Evolutionary conservation across 2,888 invertebrate genomes (phyloP).

Genomic region (Hirtodrosophila duncani): DNA sequence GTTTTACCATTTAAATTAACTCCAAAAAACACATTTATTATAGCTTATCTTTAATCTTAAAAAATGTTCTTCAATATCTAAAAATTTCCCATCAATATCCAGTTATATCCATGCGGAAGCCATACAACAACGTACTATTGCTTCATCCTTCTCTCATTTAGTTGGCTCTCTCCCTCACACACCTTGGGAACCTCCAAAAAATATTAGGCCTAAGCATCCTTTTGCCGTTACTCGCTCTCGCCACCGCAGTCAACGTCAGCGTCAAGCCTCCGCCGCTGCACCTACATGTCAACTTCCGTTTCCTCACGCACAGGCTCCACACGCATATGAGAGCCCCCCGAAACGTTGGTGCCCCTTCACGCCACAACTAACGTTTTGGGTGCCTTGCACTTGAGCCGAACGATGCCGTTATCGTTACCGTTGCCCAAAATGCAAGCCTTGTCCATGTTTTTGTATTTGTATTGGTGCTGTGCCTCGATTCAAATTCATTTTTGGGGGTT

Average conservation of each 20-base stretch:
- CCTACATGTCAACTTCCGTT: constrained; percentile 39
- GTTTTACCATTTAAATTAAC: no score
- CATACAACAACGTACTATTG: no score
- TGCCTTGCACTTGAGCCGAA: neutral
- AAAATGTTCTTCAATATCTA: no score
- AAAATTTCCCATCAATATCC: no score
- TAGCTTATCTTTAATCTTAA: neutral
- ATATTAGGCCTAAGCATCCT: constrained; percentile 30
- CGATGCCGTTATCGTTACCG: no score
- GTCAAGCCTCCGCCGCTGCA: no score
- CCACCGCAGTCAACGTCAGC: constrained; percentile 13
- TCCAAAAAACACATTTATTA: constrained; percentile 1
- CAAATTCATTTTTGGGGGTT: constrained; percentile 57
- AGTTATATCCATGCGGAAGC: no score
- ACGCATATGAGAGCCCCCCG: neutral
- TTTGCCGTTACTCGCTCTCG: constrained; percentile 25
- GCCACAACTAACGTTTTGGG: neutral
- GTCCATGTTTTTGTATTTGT: neutral
- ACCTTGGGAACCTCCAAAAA: constrained; percentile 14
- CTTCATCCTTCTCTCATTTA: no score
- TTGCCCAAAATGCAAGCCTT: neutral
- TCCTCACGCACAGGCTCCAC: constrained; percentile 30
- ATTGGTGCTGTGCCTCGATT: constrained; percentile 1
- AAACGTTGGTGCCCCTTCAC: constrained; percentile 9
- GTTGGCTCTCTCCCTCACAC: neutral